Conservation (phyloP, 2,113 vertebrate genomes). For the Cynocephalus volans region DNA sequence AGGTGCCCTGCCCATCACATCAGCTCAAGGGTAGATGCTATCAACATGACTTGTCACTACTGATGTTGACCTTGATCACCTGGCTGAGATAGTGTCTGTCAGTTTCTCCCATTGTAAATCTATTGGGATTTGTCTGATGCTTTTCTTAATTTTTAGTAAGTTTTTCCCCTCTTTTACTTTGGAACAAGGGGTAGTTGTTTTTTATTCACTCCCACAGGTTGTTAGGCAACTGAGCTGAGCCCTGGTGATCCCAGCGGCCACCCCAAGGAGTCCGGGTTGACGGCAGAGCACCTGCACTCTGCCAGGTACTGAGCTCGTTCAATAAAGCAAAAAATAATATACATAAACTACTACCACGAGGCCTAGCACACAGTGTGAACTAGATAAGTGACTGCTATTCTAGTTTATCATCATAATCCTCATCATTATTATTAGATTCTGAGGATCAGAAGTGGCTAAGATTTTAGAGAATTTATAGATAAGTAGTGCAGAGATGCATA, state of each 20-base stretch:
- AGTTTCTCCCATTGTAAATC: no score
- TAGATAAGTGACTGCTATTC: background rate
- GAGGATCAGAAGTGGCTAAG: background rate
- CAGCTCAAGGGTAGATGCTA: no score
- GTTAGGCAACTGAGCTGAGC: background rate
- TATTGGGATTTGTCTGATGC: no score
- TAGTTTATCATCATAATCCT: background rate
- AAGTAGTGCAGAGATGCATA: background rate
- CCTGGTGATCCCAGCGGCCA: no score
- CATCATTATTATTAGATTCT: background rate
- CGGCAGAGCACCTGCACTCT: background rate
- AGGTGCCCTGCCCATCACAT: no score
- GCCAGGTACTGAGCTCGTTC: background rate
- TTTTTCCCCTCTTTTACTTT: background rate
- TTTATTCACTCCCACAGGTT: background rate
- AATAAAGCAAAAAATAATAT: background rate
- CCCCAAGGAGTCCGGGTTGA: background rate
- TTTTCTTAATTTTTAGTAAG: background rate
- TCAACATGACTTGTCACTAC: no score
- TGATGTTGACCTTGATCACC: no score
- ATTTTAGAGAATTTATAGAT: background rate
- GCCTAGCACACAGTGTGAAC: background rate
- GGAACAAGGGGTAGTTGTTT: background rate
- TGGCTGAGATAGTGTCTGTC: no score
- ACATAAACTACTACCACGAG: background rate